phyloP scores from a whole-genome alignment of 2,113 vertebrate genomes.

The Siniperca knerii region DNA sequence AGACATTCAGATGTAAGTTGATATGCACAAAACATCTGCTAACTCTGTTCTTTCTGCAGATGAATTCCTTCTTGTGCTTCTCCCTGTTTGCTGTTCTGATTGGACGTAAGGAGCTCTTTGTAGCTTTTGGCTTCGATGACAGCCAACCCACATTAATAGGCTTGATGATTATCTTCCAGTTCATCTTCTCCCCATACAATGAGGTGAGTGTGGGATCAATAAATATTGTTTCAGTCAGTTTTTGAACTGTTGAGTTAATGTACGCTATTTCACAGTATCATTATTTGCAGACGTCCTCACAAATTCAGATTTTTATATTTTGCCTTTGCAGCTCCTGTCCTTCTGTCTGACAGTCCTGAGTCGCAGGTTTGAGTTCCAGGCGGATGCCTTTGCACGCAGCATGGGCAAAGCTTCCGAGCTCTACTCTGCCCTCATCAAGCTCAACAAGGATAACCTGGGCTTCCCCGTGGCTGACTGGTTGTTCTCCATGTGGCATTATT shows the following conservation, averaged over 20 bases:
- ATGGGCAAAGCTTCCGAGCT: slow-evolving; percentile 95
- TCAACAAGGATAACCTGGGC: slow-evolving; percentile 99
- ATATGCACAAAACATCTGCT: not conserved
- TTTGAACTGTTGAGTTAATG: not conserved
- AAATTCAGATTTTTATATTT: not conserved
- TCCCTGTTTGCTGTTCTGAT: slow-evolving; percentile 96
- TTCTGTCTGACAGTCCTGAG: slow-evolving; percentile 97
- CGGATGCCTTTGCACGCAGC: slow-evolving; percentile 93
- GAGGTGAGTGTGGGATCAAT: slow-evolving; percentile 85
- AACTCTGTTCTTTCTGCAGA: slow-evolving; percentile 81
- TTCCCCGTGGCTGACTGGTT: slow-evolving; percentile 98
- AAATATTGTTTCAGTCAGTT: not conserved
- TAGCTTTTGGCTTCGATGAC: slow-evolving; percentile 95
- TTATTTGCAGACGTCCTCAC: not conserved
- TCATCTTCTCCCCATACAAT: slow-evolving; percentile 99
- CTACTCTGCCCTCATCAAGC: slow-evolving; percentile 96
- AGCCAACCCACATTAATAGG: slow-evolving; percentile 97
- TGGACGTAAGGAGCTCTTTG: slow-evolving; percentile 94
- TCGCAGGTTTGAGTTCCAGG: slow-evolving; percentile 98
- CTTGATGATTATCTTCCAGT: slow-evolving; percentile 99
- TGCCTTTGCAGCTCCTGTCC: slow-evolving; percentile 89
- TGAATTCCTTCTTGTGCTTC: slow-evolving; percentile 99
- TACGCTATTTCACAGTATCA: not conserved
- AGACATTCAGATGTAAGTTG: not conserved
- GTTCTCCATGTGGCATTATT: slow-evolving; percentile 99